phyloP scores from a whole-genome alignment of 1,140 invertebrate species.

The Lepidotrigona ventralis region DNA sequence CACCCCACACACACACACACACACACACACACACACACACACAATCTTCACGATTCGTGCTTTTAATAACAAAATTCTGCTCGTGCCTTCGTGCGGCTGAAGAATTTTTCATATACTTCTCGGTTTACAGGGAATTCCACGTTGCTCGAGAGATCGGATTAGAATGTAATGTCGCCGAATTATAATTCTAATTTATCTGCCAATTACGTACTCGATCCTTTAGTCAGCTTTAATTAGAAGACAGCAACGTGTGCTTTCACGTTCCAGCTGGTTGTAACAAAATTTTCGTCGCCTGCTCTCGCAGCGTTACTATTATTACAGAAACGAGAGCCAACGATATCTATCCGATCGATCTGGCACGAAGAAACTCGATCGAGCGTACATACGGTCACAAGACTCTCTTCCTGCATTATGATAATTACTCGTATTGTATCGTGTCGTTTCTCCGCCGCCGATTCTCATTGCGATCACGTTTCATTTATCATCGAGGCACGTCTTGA shows the following conservation, averaged over 20 bases:
- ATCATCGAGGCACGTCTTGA: neutral
- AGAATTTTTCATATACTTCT: conserved; percentile 18
- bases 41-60: neutral
- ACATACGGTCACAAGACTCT: neutral
- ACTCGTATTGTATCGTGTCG: neutral
- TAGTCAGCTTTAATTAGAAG: neutral
- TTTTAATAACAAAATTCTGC: conserved; percentile 32
- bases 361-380: neutral
- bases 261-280: neutral
- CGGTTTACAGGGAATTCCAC: neutral
- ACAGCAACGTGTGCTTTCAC: neutral
- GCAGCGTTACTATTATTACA: no score
- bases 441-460: neutral
- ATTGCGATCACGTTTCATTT: conserved; percentile 9
- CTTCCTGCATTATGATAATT: neutral
- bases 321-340: neutral
- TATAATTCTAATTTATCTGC: neutral
- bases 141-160: neutral
- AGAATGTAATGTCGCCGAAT: neutral
- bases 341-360: neutral
- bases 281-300: neutral
- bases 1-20: no score
- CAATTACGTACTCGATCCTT: neutral
- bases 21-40: no score
- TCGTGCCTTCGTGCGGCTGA: neutral